Conservation (phyloP, 64 coral and sea anemone species). For the Catalaphyllia jardinei region DNA sequence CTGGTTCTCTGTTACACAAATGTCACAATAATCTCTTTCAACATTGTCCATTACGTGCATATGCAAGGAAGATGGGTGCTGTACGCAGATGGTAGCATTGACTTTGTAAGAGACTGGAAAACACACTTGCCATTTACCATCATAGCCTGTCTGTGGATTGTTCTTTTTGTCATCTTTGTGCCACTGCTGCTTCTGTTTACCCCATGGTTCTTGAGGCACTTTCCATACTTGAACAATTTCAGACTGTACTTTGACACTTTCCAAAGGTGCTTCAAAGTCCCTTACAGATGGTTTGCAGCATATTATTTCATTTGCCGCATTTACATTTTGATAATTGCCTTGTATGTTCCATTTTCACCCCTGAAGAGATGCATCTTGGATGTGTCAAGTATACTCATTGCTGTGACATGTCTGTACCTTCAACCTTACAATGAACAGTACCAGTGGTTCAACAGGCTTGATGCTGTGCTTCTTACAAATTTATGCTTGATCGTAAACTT, state of each 20-base stretch:
- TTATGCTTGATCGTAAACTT: constrained; percentile 70
- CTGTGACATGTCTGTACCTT: constrained; percentile 39
- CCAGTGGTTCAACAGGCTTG: constrained; percentile 54
- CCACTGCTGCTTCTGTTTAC: constrained; percentile 74
- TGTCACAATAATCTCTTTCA: constrained; percentile 81
- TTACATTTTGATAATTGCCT: constrained; percentile 58
- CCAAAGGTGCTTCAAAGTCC: constrained; percentile 70
- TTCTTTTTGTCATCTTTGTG: constrained; percentile 68
- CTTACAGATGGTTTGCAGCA: constrained; percentile 81
- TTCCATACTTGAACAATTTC: constrained; percentile 51
- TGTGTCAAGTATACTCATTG: constrained; percentile 37
- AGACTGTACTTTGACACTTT: constrained; percentile 76
- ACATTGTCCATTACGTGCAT: constrained; percentile 71
- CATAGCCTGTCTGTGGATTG: constrained; percentile 58
- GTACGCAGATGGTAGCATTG: constrained; percentile 72
- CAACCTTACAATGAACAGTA: constrained; percentile 74
- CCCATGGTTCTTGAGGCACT: constrained; percentile 68
- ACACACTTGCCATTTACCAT: constrained; percentile 80
- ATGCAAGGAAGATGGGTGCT: constrained; percentile 63
- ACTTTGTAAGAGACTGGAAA: constrained; percentile 66
- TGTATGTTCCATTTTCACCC: constrained; percentile 59
- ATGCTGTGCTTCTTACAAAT: constrained; percentile 76
- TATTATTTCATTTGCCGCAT: constrained; percentile 87
- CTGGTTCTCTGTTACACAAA: constrained; percentile 83
- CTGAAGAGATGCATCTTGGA: constrained; percentile 70